These are phyloP conservation scores for Vulpes ferrilata DNA, from an alignment of 2,113 vertebrate genomes.

Conservation along the genomic window DNA sequence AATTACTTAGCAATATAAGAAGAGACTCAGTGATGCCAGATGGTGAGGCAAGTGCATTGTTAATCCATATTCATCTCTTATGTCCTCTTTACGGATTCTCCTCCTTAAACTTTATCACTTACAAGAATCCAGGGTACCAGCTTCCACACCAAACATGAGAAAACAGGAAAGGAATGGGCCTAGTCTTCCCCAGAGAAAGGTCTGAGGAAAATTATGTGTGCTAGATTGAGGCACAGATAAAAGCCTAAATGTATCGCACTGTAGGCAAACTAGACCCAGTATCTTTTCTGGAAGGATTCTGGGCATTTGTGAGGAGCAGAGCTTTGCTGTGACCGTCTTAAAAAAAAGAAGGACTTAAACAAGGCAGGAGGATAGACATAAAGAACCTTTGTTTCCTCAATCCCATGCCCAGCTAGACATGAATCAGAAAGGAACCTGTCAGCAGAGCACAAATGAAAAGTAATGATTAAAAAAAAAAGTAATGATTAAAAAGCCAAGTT, in stretches of 20 bases:
- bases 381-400: background rate
- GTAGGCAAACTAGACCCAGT: too few species aligned
- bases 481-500: background rate
- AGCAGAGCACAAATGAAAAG: background rate
- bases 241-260: background rate
- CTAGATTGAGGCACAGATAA: background rate
- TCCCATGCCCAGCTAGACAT: background rate
- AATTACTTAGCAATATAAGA: background rate
- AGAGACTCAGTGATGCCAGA: background rate
- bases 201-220: background rate
- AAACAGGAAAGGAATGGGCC: background rate
- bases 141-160: background rate
- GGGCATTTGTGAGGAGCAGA: background rate
- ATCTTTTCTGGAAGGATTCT: background rate
- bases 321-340: background rate
- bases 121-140: background rate
- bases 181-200: background rate
- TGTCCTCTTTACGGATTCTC: background rate
- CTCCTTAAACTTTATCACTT: background rate
- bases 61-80: background rate
- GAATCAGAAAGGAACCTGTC: background rate
- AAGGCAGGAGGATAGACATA: background rate
- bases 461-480: background rate
- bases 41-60: fast-evolving
- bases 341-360: background rate